Percentiles rank a stretch among this genome's conserved stretches.
Evolutionary conservation across 2,888 invertebrate species (phyloP).

Genomic region (Microdon myrmicae): DNA sequence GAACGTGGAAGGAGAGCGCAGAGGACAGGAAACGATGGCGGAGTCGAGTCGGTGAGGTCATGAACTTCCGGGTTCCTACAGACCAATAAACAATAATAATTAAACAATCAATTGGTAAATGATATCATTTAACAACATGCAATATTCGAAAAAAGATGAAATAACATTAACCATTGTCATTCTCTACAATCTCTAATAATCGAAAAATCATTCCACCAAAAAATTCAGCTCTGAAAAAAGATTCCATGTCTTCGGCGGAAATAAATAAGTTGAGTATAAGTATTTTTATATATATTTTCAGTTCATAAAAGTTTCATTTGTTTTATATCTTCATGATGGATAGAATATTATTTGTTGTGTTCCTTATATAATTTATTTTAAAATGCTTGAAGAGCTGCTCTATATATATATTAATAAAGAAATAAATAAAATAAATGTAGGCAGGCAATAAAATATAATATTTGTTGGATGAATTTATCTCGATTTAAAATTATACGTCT

Average conservation of each 20-base stretch:
- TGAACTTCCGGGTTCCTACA: too few relatives aligned
- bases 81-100: too few relatives aligned
- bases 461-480: conserved; percentile 24
- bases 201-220: background rate
- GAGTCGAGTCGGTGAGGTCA: too few relatives aligned
- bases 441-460: conserved; percentile 38
- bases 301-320: conserved; percentile 9
- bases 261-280: conserved; percentile 19
- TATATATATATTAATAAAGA: conserved; percentile 22
- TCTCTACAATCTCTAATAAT: background rate
- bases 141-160: too few relatives aligned
- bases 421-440: conserved; percentile 41
- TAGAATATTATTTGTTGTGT: conserved; percentile 8
- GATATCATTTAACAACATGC: too few relatives aligned
- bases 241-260: conserved; percentile 3
- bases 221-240: background rate
- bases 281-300: conserved; percentile 14
- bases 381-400: conserved; percentile 45
- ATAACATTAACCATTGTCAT: background rate
- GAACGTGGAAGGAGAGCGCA: too few relatives aligned
- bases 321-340: conserved; percentile 9
- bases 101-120: too few relatives aligned
- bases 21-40: too few relatives aligned
- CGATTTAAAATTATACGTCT: conserved; percentile 28
- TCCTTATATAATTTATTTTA: conserved; percentile 24